A percentile compares a stretch with the other conserved stretches of the same genome.
Evolutionary conservation across 2,888 invertebrate species (phyloP).

Genomic region (Phrixothrix hirtus): DNA sequence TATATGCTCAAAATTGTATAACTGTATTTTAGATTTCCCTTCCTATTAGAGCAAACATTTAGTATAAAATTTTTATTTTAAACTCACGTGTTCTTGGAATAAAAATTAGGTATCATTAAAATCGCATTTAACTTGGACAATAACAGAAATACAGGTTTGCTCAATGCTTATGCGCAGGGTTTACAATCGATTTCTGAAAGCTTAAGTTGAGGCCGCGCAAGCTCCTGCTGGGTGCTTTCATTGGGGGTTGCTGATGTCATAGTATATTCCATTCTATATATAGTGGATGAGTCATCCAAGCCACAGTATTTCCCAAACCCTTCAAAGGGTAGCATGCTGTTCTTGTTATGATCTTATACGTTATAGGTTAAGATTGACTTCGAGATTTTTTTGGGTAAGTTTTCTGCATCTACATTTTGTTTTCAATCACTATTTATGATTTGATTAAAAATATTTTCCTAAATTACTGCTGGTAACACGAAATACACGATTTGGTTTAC

Average conservation of each 20-base stretch:
- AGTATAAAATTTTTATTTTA: too few species aligned
- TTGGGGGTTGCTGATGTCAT: slow-evolving; percentile 50
- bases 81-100: too few species aligned
- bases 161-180: slow-evolving; percentile 30
- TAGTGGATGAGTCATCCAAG: slow-evolving; percentile 53
- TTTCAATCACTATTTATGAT: too few species aligned
- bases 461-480: too few species aligned
- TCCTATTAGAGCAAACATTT: too few species aligned
- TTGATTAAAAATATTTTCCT: too few species aligned
- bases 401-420: too few species aligned
- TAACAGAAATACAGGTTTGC: slow-evolving; percentile 32
- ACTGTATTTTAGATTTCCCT: too few species aligned
- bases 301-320: slow-evolving; percentile 52
- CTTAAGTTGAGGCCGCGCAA: slow-evolving; percentile 40
- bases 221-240: slow-evolving; percentile 42
- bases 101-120: slow-evolving; percentile 37
- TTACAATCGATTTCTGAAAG: slow-evolving; percentile 29
- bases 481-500: too few species aligned
- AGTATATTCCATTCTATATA: slow-evolving; percentile 51
- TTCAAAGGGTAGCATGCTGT: slow-evolving; percentile 44
- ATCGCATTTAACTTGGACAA: slow-evolving; percentile 34
- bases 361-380: slow-evolving; percentile 32
- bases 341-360: slow-evolving; percentile 41
- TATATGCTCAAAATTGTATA: too few species aligned
- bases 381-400: slow-evolving; percentile 16